These are phyloP conservation scores for Brienomyrus brachyistius DNA, from an alignment of 2,113 vertebrate genomes.

Conservation along the genomic window DNA sequence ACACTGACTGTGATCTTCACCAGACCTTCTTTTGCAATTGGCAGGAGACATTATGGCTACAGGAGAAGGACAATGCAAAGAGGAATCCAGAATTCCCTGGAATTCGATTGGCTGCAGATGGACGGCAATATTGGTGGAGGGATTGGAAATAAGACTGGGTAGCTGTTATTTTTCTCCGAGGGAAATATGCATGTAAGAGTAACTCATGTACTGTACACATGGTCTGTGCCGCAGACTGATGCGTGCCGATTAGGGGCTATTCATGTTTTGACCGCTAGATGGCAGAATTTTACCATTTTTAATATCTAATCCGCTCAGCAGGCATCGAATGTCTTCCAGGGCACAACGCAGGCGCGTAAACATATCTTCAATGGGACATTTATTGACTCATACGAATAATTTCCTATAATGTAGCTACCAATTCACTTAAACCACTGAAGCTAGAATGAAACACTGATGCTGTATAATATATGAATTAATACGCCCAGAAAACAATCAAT, in stretches of 20 bases:
- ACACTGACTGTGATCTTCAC: neutral
- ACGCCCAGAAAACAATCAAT: neutral
- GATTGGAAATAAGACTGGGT: conserved; percentile 41
- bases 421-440: neutral
- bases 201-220: neutral
- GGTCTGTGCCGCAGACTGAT: neutral
- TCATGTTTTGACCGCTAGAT: conserved; percentile 10
- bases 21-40: conserved; percentile 45
- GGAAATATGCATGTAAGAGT: neutral
- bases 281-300: neutral
- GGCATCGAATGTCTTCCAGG: neutral
- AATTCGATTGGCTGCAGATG: conserved; percentile 27
- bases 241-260: too few relatives aligned
- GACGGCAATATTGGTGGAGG: conserved; percentile 23
- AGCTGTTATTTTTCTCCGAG: neutral
- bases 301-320: neutral
- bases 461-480: neutral
- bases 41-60: conserved; percentile 62
- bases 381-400: neutral
- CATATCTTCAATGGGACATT: neutral
- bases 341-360: neutral
- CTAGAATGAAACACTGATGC: neutral
- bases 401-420: neutral
- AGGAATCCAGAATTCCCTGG: conserved; percentile 68
- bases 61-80: conserved; percentile 56